Evolutionary conservation across 2,797 vertebrate genomes (phyloP).

Genomic region (Lepilemur septentrionalis): DNA sequence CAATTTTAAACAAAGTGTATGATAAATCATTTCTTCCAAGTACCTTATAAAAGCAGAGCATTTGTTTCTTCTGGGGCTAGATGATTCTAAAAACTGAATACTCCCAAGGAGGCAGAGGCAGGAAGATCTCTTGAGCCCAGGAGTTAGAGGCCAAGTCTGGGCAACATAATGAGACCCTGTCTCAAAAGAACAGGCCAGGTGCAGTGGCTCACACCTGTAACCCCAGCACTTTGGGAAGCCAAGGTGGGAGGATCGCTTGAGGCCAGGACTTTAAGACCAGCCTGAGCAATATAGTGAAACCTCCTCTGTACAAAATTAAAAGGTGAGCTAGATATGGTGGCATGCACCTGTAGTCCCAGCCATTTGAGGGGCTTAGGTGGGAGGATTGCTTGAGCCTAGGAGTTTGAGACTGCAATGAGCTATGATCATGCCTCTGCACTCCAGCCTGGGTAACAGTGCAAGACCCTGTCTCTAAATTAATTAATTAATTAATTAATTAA

Average conservation of each 20-base stretch:
- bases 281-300: too few relatives aligned
- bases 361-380: neutral
- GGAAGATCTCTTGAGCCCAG: neutral
- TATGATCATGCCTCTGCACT: neutral
- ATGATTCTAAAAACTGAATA: neutral
- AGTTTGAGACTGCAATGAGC: neutral
- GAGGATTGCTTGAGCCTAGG: neutral
- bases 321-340: neutral
- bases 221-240: neutral
- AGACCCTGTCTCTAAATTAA: neutral
- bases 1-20: neutral
- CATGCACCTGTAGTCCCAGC: neutral
- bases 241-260: neutral
- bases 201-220: neutral
- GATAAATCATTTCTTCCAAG: neutral
- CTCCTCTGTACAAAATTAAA: neutral
- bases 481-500: neutral
- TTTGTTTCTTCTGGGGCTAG: neutral
- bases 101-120: neutral
- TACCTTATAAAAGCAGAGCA: neutral
- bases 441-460: neutral
- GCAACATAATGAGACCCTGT: neutral
- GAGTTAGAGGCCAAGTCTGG: neutral
- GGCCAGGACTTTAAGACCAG: neutral
- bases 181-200: neutral